Conservation (phyloP, 2,888 invertebrate genomes). For the Tipula vernalis region DNA sequence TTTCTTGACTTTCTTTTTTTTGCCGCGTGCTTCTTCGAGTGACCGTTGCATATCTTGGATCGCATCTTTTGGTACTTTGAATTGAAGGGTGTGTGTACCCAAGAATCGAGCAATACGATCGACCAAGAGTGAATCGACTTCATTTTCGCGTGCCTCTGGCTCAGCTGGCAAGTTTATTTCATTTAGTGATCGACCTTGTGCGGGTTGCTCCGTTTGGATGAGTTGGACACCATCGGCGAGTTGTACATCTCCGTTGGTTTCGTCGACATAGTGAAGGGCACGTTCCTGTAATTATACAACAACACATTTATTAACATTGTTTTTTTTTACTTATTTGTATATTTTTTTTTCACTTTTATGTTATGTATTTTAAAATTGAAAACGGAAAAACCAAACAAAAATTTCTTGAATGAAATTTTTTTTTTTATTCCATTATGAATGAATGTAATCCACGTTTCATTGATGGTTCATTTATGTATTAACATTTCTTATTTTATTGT, state of each 20-base stretch:
- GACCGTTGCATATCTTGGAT: constrained; percentile 62
- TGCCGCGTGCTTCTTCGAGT: constrained; percentile 73
- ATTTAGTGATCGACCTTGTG: constrained; percentile 44
- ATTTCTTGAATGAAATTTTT: background rate
- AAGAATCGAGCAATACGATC: constrained; percentile 65
- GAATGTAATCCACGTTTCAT: background rate
- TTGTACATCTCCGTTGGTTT: constrained; percentile 44
- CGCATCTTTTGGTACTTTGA: constrained; percentile 63
- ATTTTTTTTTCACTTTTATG: background rate
- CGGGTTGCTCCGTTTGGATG: constrained; percentile 41
- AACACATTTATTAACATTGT: background rate
- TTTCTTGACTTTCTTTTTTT: constrained; percentile 65
- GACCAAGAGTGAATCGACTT: constrained; percentile 57
- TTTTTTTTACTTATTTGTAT: background rate
- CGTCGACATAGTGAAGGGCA: constrained; percentile 54
- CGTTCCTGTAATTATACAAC: constrained; percentile 45
- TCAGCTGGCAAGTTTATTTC: constrained; percentile 59
- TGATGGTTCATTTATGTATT: background rate
- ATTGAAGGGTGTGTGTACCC: constrained; percentile 65
- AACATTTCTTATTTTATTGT: background rate
- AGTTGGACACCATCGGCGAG: constrained; percentile 49
- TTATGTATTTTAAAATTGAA: background rate
- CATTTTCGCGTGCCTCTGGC: constrained; percentile 55
- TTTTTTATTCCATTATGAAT: background rate
- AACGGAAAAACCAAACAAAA: constrained; percentile 9